Conservation (phyloP, 2,113 vertebrate genomes). For the Cinclus mexicanus region DNA sequence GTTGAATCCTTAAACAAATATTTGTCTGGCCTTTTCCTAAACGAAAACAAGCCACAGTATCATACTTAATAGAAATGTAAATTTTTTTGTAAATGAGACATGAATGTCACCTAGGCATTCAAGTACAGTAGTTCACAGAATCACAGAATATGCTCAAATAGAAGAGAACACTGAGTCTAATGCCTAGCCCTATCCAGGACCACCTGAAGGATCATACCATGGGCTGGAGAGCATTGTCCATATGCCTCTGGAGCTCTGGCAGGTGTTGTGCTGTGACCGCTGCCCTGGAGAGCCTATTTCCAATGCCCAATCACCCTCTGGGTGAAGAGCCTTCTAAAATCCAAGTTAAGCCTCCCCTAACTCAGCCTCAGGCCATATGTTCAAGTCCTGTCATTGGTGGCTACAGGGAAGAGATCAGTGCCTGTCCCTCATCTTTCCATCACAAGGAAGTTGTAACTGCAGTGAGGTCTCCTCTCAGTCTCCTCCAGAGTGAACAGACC, state of each 20-base stretch:
- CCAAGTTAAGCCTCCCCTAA: neutral
- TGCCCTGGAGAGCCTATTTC: neutral
- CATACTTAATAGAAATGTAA: neutral
- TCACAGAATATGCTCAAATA: neutral
- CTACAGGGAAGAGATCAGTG: neutral
- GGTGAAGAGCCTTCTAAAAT: too few relatives aligned
- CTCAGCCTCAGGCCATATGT: neutral
- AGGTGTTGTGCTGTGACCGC: neutral
- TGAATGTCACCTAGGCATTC: neutral
- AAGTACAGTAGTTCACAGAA: neutral
- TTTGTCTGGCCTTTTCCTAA: neutral
- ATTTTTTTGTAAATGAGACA: neutral
- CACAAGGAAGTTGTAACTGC: neutral
- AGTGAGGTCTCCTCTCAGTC: neutral
- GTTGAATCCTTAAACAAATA: neutral
- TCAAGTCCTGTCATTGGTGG: neutral
- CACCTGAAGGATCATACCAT: too few relatives aligned
- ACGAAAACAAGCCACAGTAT: neutral
- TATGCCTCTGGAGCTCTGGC: neutral
- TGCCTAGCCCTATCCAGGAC: neutral
- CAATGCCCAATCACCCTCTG: neutral
- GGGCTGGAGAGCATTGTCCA: neutral
- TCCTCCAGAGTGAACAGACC: neutral
- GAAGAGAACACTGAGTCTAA: neutral
- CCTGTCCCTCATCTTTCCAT: neutral